These are phyloP conservation scores for Gymnoscopelus braueri DNA, from an alignment of 2,797 vertebrate genomes.

Conservation along the genomic window DNA sequence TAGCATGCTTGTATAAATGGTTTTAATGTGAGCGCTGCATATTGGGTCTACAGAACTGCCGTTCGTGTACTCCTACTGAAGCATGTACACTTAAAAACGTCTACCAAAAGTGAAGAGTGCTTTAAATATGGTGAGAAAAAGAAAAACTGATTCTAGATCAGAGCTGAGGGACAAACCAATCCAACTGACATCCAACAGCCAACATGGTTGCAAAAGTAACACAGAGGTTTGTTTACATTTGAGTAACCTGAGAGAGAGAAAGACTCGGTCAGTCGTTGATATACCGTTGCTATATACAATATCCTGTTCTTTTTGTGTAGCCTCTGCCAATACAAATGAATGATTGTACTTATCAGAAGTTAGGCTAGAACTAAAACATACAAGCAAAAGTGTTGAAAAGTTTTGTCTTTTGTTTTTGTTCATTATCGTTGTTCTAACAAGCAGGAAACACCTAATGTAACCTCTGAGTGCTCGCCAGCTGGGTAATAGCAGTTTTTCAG, in stretches of 20 bases:
- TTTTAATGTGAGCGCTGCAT: not conserved
- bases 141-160: conserved; percentile 38
- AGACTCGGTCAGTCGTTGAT: conserved; percentile 53
- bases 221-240: conserved; percentile 64
- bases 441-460: conserved; percentile 26
- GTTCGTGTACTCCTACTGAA: not conserved
- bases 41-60: not conserved
- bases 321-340: conserved; percentile 42
- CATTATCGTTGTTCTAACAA: conserved; percentile 40
- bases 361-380: conserved; percentile 48
- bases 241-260: conserved; percentile 73
- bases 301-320: conserved; percentile 37
- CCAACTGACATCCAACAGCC: conserved; percentile 36
- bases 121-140: conserved; percentile 47
- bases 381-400: conserved; percentile 32
- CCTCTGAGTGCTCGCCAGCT: conserved; percentile 20
- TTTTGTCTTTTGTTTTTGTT: conserved; percentile 37
- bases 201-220: conserved; percentile 45
- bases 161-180: conserved; percentile 24
- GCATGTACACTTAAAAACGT: not conserved
- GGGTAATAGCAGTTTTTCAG: conserved; percentile 8
- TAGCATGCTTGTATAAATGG: conserved; percentile 6
- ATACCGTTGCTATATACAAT: conserved; percentile 60
- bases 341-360: conserved; percentile 41
- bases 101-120: conserved; percentile 25